phyloP scores from a whole-genome alignment of 2,797 vertebrate species.

The Tympanoctomys barrerae region DNA sequence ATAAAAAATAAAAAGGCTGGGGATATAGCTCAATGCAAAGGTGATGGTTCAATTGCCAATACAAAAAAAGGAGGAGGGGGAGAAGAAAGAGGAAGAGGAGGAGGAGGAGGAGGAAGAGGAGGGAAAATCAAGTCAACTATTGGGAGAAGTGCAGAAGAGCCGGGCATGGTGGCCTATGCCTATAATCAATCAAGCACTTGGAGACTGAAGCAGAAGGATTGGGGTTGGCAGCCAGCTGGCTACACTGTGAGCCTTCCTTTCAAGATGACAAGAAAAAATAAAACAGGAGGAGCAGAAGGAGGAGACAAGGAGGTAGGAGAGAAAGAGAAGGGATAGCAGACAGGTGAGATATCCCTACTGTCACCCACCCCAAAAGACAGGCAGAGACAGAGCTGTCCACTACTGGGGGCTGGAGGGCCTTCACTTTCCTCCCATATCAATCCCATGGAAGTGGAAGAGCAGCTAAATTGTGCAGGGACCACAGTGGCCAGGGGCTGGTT shows the following conservation, averaged over 20 bases:
- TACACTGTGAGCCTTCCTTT: not conserved
- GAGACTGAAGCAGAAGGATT: not conserved
- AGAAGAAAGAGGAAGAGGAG: not conserved
- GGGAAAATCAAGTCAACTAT: not conserved
- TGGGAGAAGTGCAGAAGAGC: not conserved
- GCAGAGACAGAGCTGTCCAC: not conserved
- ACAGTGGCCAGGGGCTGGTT: not conserved
- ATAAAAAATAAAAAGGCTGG: not conserved
- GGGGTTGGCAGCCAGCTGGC: not conserved
- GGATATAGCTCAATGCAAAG: not conserved
- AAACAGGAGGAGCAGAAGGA: not conserved
- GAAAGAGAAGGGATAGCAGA: not conserved
- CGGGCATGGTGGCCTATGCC: not conserved
- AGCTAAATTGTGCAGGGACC: fast-evolving
- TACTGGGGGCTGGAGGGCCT: too few relatives aligned
- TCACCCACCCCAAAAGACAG: not conserved
- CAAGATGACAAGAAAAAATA: not conserved
- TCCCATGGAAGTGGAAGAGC: not conserved
- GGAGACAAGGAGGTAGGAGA: not conserved
- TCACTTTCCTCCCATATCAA: not conserved
- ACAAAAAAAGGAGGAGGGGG: not conserved
- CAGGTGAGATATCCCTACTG: not conserved
- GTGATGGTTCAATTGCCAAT: not conserved
- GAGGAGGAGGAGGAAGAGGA: not conserved
- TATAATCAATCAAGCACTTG: not conserved